Conservation (phyloP, 2,113 vertebrate genomes). For the Myocastor coypus region DNA sequence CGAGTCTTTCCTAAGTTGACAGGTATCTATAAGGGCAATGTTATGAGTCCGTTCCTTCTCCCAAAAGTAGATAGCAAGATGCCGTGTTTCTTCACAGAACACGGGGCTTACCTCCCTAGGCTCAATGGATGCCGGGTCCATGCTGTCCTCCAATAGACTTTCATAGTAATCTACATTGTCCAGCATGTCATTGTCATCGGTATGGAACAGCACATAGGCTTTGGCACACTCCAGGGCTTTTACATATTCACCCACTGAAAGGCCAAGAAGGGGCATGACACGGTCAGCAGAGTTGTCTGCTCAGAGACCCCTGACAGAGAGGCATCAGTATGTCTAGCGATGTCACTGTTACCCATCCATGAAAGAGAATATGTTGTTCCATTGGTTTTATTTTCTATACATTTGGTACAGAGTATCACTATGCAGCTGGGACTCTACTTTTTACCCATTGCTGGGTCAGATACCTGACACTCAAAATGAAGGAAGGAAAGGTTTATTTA, state of each 20-base stretch:
- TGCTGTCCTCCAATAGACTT: slow-evolving; percentile 85
- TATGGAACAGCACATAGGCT: slow-evolving; percentile 94
- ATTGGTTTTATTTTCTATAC: no score
- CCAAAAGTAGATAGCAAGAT: neutral
- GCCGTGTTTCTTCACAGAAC: neutral
- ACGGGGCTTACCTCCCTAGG: slow-evolving; percentile 86
- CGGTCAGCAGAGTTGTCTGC: neutral
- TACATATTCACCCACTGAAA: slow-evolving; percentile 88
- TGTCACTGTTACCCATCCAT: neutral
- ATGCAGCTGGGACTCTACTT: no score
- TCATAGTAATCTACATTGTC: slow-evolving; percentile 92
- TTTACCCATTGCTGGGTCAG: no score
- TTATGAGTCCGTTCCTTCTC: neutral
- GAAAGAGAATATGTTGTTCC: neutral
- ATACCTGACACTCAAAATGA: no score
- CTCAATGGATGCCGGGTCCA: slow-evolving; percentile 87
- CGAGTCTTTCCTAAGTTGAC: neutral
- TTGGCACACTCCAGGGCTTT: slow-evolving; percentile 92
- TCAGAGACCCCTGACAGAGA: neutral
- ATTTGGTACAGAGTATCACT: no score
- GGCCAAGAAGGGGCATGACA: neutral
- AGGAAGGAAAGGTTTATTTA: no score
- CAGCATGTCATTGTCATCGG: slow-evolving; percentile 91
- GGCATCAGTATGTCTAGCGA: neutral
- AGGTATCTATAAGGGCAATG: neutral